Conservation (phyloP, 1,140 invertebrate genomes). For the Pseudomyrmex sp. region DNA sequence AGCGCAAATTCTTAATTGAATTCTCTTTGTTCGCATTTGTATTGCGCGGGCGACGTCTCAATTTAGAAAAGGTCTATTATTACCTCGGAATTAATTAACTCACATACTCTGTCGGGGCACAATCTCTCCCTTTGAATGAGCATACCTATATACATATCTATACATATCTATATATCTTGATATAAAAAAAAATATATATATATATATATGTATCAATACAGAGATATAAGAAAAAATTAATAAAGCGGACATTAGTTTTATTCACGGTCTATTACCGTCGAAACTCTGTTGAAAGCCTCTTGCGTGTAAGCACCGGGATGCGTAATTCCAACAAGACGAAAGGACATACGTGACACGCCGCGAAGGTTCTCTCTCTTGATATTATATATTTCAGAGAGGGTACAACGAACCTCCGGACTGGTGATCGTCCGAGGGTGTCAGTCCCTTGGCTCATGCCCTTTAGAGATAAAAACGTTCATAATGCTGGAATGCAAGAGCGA, state of each 20-base stretch:
- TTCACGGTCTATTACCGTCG: not conserved
- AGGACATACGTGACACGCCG: conserved; percentile 3
- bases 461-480: conserved; percentile 84
- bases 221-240: not conserved
- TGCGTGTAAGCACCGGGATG: too few relatives aligned
- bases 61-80: conserved; percentile 39
- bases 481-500: conserved; percentile 82
- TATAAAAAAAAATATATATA: too few relatives aligned
- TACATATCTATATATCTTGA: not conserved
- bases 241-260: not conserved
- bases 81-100: conserved; percentile 50
- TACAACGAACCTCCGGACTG: conserved; percentile 41
- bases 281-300: too few relatives aligned
- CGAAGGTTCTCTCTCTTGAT: not conserved
- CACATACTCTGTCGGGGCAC: not conserved
- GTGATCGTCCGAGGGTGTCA: conserved; percentile 33
- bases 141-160: not conserved
- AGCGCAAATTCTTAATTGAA: conserved; percentile 52
- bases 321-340: not conserved
- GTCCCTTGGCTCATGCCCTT: conserved; percentile 67
- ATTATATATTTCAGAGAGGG: not conserved
- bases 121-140: not conserved
- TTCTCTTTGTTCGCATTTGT: conserved; percentile 49
- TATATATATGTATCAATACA: not conserved
- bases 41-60: conserved; percentile 27